These are phyloP conservation scores for Meriones unguiculatus DNA, from an alignment of 2,113 vertebrate species.

Conservation along the genomic window DNA sequence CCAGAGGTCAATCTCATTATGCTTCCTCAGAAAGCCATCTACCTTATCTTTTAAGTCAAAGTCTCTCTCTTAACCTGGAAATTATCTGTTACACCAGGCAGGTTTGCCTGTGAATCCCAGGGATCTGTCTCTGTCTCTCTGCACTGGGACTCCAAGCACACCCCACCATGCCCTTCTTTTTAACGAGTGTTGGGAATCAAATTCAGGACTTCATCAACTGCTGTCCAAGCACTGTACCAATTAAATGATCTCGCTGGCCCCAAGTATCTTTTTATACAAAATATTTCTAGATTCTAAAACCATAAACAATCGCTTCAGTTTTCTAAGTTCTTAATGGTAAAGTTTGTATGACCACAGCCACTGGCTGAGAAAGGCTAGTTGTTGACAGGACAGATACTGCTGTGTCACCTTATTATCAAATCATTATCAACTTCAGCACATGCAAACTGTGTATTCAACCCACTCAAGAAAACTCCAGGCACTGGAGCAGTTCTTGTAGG, in stretches of 20 bases:
- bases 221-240: too few relatives aligned
- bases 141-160: not conserved
- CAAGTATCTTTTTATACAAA: not conserved
- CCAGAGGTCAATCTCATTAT: not conserved
- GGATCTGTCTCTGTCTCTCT: not conserved
- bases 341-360: not conserved
- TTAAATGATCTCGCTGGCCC: not conserved
- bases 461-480: not conserved
- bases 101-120: not conserved
- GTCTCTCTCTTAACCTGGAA: not conserved
- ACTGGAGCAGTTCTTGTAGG: not conserved
- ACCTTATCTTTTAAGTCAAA: not conserved
- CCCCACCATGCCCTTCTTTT: not conserved
- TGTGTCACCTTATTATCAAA: not conserved
- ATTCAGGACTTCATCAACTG: not conserved
- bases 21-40: not conserved
- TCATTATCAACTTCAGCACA: not conserved
- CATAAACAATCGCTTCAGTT: not conserved
- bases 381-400: not conserved
- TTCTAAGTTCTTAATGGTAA: not conserved
- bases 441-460: not conserved
- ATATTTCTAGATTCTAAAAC: slow-evolving; percentile 8
- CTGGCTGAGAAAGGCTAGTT: not conserved
- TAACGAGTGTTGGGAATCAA: not conserved
- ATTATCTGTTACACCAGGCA: not conserved